phyloP scores from a whole-genome alignment of 2,888 invertebrate genomes.

The Euzophera pinguis region DNA sequence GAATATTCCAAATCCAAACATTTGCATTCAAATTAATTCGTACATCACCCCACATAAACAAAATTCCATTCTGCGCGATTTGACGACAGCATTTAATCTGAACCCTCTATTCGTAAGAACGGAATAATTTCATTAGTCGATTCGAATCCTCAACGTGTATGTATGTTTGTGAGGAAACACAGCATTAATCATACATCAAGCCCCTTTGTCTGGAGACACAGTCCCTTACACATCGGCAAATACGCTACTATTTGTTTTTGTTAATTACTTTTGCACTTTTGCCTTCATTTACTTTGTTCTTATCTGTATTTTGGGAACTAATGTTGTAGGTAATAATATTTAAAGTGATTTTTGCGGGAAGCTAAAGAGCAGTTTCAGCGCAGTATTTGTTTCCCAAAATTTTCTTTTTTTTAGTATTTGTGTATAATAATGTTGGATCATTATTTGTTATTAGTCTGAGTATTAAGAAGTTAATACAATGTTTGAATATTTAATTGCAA shows the following conservation, averaged over 20 bases:
- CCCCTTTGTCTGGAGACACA: constrained; percentile 57
- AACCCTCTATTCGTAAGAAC: constrained; percentile 47
- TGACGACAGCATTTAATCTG: constrained; percentile 53
- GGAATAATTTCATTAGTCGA: constrained; percentile 68
- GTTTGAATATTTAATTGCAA: too few species aligned
- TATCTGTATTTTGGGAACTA: too few species aligned
- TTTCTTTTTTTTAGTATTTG: too few species aligned
- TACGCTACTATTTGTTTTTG: constrained; percentile 25
- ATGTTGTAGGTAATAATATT: too few species aligned
- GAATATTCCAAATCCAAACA: constrained; percentile 10
- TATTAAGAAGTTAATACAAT: too few species aligned
- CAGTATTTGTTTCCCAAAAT: too few species aligned
- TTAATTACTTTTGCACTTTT: neutral
- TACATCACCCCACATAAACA: constrained; percentile 35
- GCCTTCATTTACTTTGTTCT: neutral
- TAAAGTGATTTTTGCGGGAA: too few species aligned
- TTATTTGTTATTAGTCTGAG: too few species aligned
- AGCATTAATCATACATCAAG: constrained; percentile 68
- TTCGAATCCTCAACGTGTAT: constrained; percentile 33
- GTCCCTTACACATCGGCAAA: constrained; percentile 30
- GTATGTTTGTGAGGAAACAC: constrained; percentile 33
- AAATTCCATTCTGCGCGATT: constrained; percentile 53
- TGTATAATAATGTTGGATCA: too few species aligned
- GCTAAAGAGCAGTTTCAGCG: too few species aligned
- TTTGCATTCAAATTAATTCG: constrained; percentile 40